Conservation (phyloP, 1,140 invertebrate genomes). For the Drosophila sturtevanti region DNA sequence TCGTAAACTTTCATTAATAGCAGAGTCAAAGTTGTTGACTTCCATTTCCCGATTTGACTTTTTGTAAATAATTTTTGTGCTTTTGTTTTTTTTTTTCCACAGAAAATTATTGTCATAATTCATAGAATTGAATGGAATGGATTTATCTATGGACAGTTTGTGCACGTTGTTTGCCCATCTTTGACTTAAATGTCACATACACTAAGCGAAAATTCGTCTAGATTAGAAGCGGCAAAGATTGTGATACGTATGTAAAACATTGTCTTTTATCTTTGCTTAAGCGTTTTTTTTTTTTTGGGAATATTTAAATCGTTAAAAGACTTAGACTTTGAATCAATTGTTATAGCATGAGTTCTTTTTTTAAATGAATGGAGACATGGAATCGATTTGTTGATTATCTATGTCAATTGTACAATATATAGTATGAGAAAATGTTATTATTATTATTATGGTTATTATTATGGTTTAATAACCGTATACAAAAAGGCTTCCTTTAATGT, state of each 20-base stretch:
- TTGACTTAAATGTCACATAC: slow-evolving; percentile 42
- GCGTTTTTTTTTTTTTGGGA: too few species aligned
- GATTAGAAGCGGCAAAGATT: too few species aligned
- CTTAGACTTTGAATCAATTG: too few species aligned
- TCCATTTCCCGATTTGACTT: slow-evolving; percentile 26
- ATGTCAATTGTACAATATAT: too few species aligned
- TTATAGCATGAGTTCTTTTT: too few species aligned
- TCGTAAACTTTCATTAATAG: slow-evolving; percentile 47
- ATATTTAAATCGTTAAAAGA: too few species aligned
- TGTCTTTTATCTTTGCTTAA: too few species aligned
- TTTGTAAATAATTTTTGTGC: slow-evolving; percentile 34
- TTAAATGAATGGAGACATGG: not conserved
- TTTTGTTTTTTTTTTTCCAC: not conserved
- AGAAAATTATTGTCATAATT: slow-evolving; percentile 63
- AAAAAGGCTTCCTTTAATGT: slow-evolving; percentile 6
- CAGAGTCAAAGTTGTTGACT: slow-evolving; percentile 32
- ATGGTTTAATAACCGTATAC: not conserved
- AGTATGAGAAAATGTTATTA: too few species aligned
- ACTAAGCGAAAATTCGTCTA: slow-evolving; percentile 29
- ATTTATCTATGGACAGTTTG: slow-evolving; percentile 39
- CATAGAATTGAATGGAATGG: slow-evolving; percentile 41
- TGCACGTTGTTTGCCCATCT: slow-evolving; percentile 57
- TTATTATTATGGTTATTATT: not conserved
- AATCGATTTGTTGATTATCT: not conserved
- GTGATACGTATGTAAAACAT: not conserved